These are phyloP conservation scores for Liposcelis brunnea DNA, from an alignment of 2,888 invertebrate genomes.

Conservation along the genomic window DNA sequence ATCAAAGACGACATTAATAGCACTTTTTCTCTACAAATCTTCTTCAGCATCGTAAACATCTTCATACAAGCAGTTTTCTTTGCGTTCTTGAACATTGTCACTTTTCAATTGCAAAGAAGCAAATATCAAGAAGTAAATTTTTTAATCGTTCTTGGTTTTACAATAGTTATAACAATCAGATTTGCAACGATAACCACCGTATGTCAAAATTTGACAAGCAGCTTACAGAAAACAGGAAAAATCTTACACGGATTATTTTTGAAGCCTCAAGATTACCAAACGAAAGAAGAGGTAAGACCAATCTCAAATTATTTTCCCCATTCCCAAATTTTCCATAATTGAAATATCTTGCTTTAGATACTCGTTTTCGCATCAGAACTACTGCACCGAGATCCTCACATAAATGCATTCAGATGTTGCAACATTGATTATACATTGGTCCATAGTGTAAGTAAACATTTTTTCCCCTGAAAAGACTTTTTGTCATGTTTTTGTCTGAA, in stretches of 20 bases:
- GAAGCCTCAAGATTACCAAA: too few relatives aligned
- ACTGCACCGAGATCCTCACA: background rate
- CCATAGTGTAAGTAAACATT: conserved; percentile 6
- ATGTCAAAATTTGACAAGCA: too few relatives aligned
- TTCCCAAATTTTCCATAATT: too few relatives aligned
- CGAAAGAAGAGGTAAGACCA: too few relatives aligned
- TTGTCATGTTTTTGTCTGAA: too few relatives aligned
- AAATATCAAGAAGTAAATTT: background rate
- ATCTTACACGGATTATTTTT: too few relatives aligned
- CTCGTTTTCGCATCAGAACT: conserved; percentile 2
- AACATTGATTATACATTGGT: background rate
- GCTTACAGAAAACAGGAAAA: too few relatives aligned
- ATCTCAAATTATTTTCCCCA: too few relatives aligned
- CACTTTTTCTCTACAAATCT: background rate
- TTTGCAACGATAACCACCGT: too few relatives aligned
- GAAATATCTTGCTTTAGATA: background rate
- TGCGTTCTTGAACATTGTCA: background rate
- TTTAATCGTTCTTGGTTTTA: too few relatives aligned
- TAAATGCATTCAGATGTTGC: background rate
- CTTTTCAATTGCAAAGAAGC: background rate
- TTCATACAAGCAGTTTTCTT: background rate
- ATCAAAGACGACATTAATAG: background rate
- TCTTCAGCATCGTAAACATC: background rate
- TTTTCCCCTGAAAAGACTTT: too few relatives aligned
- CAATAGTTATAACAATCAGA: too few relatives aligned